Evolutionary conservation across 1,140 invertebrate genomes (phyloP), one percentile per base, ranked within the genome.

Genomic region (Dreissena polymorpha): DNA sequence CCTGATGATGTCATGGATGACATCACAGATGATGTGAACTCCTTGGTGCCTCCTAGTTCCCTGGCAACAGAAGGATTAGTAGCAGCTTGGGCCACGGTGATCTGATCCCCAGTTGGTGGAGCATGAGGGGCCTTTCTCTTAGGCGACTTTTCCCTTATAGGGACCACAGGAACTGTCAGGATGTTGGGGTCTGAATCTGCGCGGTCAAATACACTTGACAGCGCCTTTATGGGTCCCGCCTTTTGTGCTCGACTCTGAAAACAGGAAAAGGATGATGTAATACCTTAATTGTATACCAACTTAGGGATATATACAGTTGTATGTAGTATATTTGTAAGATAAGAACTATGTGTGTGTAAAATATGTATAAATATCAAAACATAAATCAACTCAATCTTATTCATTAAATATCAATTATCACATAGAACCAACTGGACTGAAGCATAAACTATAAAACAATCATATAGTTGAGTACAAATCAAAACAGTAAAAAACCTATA

Each of bases 151-250:
- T 85, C 83, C 70, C 70, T 72, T 63, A 63, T 53, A 60, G 53
- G 74, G 29, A 29, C 74, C 53, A 55, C 71, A 65, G 79, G 70
- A 12, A 82, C 79, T 23, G 18, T 13, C n/a, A 72, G 21, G 27
- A 53, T 18, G 27, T 49, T 80, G 53, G 27, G 67, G 14, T 10
- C 29, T 39, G 64, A 27, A 0, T 78, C 50, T 18, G 78, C 7
- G 27, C 51, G 53, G 64, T 68, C 67, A 85, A 84, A 85, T 7
- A 87, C 87, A 27, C 85, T 84, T 1, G 85, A 88, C 18, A 91
- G 76, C 18, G 89, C 90, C 70, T 89, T 91, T 65, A 91, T 68
- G 39, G 90, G 90, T 65, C 90, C 90, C 21, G 83, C 79, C 49
- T 90, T 90, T 60, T 84, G 85, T 23, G 83, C 75, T 55, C 83